phyloP scores from a whole-genome alignment of 2,113 vertebrate species.

The Sturnira hondurensis region DNA sequence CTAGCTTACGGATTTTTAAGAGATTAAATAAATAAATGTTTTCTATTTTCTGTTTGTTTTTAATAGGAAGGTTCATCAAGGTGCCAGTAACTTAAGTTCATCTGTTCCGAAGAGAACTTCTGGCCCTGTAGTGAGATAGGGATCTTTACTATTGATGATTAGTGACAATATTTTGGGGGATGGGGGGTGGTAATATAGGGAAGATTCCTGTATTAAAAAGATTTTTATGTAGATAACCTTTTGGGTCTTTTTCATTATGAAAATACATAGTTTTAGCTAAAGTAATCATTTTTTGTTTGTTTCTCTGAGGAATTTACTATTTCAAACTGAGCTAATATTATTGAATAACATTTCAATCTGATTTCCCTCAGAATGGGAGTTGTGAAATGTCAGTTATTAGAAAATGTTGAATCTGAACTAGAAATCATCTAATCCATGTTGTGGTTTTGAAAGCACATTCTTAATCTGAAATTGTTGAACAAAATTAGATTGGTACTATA shows the following conservation, averaged over 20 bases:
- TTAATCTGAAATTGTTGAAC: conserved; percentile 53
- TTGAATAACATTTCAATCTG: conserved; percentile 44
- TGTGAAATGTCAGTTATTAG: conserved; percentile 33
- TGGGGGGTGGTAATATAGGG: not conserved
- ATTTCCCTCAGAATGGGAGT: conserved; percentile 11
- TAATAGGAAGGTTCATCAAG: not conserved
- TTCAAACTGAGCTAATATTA: conserved; percentile 33
- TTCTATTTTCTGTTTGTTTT: not conserved
- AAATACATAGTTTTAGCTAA: conserved; percentile 42
- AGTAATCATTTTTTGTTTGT: conserved; percentile 55
- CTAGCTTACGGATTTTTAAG: not conserved
- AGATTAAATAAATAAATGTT: not conserved
- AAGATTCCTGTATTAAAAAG: not conserved
- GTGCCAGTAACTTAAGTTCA: not conserved
- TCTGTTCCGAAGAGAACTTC: not conserved
- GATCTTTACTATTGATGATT: not conserved
- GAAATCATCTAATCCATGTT: conserved; percentile 43
- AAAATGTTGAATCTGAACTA: conserved; percentile 34
- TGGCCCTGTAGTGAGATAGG: not conserved
- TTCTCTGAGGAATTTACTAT: conserved; percentile 38
- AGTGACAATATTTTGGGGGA: not conserved
- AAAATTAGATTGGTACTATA: conserved; percentile 20
- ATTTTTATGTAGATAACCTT: conserved; percentile 36
- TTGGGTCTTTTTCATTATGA: conserved; percentile 39
- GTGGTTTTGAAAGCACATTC: conserved; percentile 43